Base-by-base conservation (phyloP, 2,113 vertebrate species). In the Australoheros scitulus region DNA sequence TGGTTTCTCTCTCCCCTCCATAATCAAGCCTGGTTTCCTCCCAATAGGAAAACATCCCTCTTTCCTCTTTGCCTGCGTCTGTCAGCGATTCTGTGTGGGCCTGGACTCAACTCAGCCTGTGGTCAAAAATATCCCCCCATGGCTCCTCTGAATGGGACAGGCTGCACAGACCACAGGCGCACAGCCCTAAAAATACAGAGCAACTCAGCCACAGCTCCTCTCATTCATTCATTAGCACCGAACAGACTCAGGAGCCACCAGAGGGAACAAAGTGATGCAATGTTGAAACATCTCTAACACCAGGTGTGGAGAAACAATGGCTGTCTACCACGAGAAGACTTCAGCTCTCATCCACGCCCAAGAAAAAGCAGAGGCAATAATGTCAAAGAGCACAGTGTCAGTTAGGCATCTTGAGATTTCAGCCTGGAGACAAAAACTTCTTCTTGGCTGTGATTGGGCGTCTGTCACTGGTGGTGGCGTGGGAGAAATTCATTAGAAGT, bases 61-160 rank as follows among this genome's bases (percentile, higher is more conserved):
- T 90, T 92, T 89, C 90, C 92, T 92, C 80, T 79, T 76, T 55
- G 86, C 89, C 89, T 89, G 88, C 80, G 64, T 92, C 93, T 94
- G 94, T 94, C 94, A 94, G 93, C 92, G 76, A 90, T 94, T 94
- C 94, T 94, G 93, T 95, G 94, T 95, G 94, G 94, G 92, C 94
- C 91, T 92, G 90, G 89, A 94, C 92, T 94, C 92, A 92, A 81
- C 81, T 93, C 89, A 85, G 90, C 80, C 92, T 90, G 82, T 87
- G 90, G 90, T 91, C 92, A 91, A 92, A 95, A 94, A 94, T 94
- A 94, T 93, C 89, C 91, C 92, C 90, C 91, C 63, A 92, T 90
- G 91, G 91, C 89, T 94, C 91, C 91, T 88, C 83, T 88, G 92
- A 83, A 92, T 89, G 91, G 91, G 92, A 92, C 90, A 81, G 90